phyloP scores from a whole-genome alignment of 2,888 invertebrate genomes.

The Hydroisotoma schaefferi region DNA sequence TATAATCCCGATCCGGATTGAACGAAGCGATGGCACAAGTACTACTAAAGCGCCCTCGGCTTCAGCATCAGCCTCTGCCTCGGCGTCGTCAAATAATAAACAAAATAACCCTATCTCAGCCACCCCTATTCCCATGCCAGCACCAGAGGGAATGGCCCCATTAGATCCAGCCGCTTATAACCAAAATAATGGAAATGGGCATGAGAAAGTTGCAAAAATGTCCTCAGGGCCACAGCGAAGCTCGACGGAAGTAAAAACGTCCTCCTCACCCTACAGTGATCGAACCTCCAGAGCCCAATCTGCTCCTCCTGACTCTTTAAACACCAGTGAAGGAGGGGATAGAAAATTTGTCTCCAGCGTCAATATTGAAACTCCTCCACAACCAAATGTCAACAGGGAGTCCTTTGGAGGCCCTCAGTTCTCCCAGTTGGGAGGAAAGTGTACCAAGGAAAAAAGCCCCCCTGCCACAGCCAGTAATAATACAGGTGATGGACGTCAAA shows the following conservation, averaged over 20 bases:
- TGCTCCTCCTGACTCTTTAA: slow-evolving; percentile 37
- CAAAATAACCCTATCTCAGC: slow-evolving; percentile 16
- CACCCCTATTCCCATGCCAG: slow-evolving; percentile 14
- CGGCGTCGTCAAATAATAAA: not conserved
- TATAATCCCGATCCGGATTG: slow-evolving; percentile 37
- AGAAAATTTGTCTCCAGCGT: slow-evolving; percentile 19
- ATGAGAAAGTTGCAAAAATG: too few relatives aligned
- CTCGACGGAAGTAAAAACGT: slow-evolving; percentile 30
- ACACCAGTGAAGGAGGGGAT: not conserved
- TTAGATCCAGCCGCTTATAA: slow-evolving; percentile 12
- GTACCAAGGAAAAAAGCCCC: slow-evolving; percentile 28
- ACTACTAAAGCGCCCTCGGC: slow-evolving; percentile 6
- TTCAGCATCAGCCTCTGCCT: slow-evolving; percentile 13
- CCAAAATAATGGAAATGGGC: slow-evolving; percentile 11
- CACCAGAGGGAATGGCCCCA: not conserved
- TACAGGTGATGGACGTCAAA: slow-evolving; percentile 64
- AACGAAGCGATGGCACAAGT: slow-evolving; percentile 17
- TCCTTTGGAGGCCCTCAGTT: slow-evolving; percentile 26
- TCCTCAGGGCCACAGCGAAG: slow-evolving; percentile 35
- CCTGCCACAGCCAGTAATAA: too few relatives aligned
- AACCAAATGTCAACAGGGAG: not conserved
- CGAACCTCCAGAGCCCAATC: slow-evolving; percentile 39
- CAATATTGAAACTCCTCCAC: slow-evolving; percentile 9
- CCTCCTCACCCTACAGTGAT: slow-evolving; percentile 23
- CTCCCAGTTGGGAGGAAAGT: slow-evolving; percentile 35